These are phyloP conservation scores for Pseudochaenichthys georgianus DNA, from an alignment of 2,797 vertebrate genomes.

Conservation along the genomic window DNA sequence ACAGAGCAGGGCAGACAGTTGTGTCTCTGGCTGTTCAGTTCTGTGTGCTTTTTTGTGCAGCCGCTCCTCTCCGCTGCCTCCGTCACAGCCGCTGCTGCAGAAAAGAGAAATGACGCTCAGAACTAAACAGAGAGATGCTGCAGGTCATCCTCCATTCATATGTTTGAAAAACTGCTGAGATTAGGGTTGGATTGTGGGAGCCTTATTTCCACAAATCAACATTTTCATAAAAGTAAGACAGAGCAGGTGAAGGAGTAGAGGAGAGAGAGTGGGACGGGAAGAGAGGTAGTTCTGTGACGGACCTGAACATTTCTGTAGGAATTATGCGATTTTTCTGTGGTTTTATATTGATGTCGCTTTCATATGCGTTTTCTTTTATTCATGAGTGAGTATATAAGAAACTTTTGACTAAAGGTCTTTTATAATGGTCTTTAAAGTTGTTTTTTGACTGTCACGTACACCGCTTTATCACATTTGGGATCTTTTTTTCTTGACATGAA, in stretches of 20 bases:
- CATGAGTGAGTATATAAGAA: neutral
- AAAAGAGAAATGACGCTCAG: conserved; percentile 14
- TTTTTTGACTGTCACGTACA: neutral
- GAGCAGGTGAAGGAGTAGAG: conserved; percentile 3
- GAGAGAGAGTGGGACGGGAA: conserved; percentile 19
- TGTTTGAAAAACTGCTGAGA: conserved; percentile 55
- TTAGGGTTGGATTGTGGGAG: conserved; percentile 59
- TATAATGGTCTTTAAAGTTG: neutral
- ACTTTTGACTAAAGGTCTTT: conserved; percentile 5
- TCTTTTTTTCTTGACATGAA: neutral
- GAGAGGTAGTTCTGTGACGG: conserved; percentile 12
- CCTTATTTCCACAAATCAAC: conserved; percentile 65
- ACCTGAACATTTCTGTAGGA: conserved; percentile 6
- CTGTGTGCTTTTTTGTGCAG: conserved; percentile 17
- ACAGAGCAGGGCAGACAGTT: conserved; percentile 33
- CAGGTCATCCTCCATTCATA: conserved; percentile 53
- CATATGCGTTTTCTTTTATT: neutral
- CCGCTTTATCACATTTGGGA: neutral
- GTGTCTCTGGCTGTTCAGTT: neutral
- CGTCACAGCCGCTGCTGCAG: conserved; percentile 26
- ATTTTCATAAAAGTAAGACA: conserved; percentile 39
- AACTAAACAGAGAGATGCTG: conserved; percentile 32
- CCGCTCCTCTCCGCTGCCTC: conserved; percentile 33
- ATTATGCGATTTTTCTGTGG: neutral
- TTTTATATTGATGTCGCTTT: neutral